Percentiles rank a stretch among this genome's conserved stretches.
Evolutionary conservation across 2,888 invertebrate genomes (phyloP).

Genomic region (Shargacucullia verbasci): DNA sequence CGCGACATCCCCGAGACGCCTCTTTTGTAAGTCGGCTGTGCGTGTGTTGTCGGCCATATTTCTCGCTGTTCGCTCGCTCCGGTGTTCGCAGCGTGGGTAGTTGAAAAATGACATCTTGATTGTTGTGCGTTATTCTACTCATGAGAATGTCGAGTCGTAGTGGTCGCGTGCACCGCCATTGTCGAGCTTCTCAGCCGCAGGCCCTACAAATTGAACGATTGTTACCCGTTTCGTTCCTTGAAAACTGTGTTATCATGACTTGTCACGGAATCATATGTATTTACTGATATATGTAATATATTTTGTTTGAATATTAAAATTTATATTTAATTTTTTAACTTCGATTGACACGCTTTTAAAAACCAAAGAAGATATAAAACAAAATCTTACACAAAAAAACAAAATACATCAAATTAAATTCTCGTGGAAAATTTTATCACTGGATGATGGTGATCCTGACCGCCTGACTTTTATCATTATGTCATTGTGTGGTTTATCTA

Average conservation of each 20-base stretch:
- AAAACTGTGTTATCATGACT: slow-evolving; percentile 83
- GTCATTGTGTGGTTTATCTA: no score
- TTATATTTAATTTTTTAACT: no score
- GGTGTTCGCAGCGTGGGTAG: slow-evolving; percentile 85
- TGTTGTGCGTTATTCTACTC: slow-evolving; percentile 88
- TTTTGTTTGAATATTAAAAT: slow-evolving; percentile 68
- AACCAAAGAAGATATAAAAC: no score
- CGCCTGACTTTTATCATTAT: no score
- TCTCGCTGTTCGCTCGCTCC: slow-evolving; percentile 77
- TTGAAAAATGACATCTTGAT: slow-evolving; percentile 90
- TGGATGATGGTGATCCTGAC: no score
- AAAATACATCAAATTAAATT: no score
- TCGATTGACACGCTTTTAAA: no score
- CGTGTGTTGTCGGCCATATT: slow-evolving; percentile 86
- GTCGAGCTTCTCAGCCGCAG: slow-evolving; percentile 75
- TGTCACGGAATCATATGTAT: slow-evolving; percentile 81
- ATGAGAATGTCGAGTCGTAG: slow-evolving; percentile 83
- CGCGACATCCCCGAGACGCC: slow-evolving; percentile 81
- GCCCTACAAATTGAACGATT: slow-evolving; percentile 88
- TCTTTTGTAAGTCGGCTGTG: slow-evolving; percentile 82
- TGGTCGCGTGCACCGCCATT: slow-evolving; percentile 85
- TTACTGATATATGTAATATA: slow-evolving; percentile 75
- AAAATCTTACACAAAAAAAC: no score
- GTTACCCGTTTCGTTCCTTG: slow-evolving; percentile 83
- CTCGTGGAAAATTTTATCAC: no score